Evolutionary conservation across 1,140 invertebrate genomes (phyloP), one percentile per base, ranked within the genome.

Genomic region (Platyscapa corneri): DNA sequence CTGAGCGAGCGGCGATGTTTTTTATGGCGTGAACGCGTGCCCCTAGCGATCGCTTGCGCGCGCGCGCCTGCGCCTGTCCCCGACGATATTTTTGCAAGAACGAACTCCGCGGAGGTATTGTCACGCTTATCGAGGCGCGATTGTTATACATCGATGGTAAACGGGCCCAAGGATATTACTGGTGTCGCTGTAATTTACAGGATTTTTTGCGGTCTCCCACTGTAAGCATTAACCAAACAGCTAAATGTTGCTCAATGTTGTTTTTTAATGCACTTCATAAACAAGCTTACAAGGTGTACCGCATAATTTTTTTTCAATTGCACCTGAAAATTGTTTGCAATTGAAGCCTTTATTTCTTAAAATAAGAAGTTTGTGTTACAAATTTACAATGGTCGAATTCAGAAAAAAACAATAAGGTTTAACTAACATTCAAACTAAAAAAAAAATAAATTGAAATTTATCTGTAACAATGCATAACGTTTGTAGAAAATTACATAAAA

Each of bases 71-170:
- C 10, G 18, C 49, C 18, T 18, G 7, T 53, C 18, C 49, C 10
- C 10, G 49, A 14, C 20, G 79, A 70, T 70, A 49, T 32, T 67
- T 81, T 67, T 49, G 2, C 20, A 39, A 12, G 0, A 5, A 39
- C 7, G 2, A 18, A 14, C 8, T 18, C 18, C 34, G 34, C 12
- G 49, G 34, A 32, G 65, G 65, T 72, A 60, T 70, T 82, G 42
- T 72, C 23, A 34, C 53, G 53, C 39, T 83, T 77, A 77, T 77
- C 82, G 56, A 16, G 1, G 23, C 8, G 27, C 82, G 39, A 83
- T 83, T 83, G 82, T 83, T 77, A 76, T 65, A 42, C 65, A 74
- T 74, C 60, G 78, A 60, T 60, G 56, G 56, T 27, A 60, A 80
- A 49, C n/a, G 6, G 64, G 39, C 39, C 37, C 64, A 64, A 65